Conservation (phyloP, 2,797 vertebrate genomes). For the Spondyliosoma cantharus region DNA sequence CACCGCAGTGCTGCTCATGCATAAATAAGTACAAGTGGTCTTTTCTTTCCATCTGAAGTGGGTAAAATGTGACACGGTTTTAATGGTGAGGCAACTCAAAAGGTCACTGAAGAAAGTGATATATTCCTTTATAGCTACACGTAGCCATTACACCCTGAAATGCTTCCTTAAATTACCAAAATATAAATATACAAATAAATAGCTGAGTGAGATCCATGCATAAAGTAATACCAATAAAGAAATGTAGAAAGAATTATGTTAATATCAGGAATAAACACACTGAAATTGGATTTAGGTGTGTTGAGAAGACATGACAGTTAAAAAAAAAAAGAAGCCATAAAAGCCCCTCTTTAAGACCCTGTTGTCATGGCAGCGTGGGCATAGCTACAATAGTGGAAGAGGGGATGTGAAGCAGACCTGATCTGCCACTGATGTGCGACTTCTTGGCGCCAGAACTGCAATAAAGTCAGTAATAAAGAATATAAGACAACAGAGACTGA, state of each 20-base stretch:
- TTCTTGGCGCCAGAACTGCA: background rate
- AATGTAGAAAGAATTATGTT: no score
- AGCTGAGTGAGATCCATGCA: no score
- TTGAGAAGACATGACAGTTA: background rate
- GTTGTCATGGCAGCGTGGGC: background rate
- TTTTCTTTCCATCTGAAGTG: background rate
- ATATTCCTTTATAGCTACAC: no score
- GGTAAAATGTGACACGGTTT: background rate
- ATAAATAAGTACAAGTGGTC: background rate
- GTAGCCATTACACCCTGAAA: no score
- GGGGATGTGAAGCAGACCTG: background rate
- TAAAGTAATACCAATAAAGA: no score
- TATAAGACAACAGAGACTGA: background rate
- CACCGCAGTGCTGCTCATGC: background rate
- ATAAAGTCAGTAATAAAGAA: conserved; percentile 4
- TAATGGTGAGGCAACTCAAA: no score
- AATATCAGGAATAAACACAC: no score
- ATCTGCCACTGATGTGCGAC: background rate
- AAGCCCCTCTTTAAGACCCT: background rate
- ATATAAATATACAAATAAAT: no score
- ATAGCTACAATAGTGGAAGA: background rate
- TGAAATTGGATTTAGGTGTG: background rate
- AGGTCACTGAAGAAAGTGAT: no score
- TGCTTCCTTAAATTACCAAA: no score
- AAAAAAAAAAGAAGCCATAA: background rate